These are phyloP conservation scores for Eulacestoma nigropectus DNA, from an alignment of 2,113 vertebrate genomes.

Conservation along the genomic window DNA sequence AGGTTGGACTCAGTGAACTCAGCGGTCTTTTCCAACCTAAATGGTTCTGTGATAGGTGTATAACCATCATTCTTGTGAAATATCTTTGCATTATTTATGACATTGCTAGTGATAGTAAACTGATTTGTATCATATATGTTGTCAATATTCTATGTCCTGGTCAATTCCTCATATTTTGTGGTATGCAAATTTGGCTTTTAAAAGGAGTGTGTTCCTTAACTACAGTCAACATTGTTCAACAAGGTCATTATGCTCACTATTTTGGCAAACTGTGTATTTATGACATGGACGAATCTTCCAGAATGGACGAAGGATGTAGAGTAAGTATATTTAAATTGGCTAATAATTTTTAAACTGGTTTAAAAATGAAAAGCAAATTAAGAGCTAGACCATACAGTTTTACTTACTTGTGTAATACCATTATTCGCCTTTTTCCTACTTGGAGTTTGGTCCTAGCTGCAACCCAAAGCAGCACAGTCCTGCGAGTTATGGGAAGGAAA, in stretches of 20 bases:
- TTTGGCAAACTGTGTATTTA: conserved; percentile 92
- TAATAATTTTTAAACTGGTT: neutral
- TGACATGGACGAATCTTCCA: conserved; percentile 76
- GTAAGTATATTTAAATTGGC: conserved; percentile 76
- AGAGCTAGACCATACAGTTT: neutral
- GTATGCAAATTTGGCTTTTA: neutral
- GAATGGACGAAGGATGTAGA: conserved; percentile 87
- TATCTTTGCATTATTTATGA: neutral
- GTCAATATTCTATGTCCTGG: neutral
- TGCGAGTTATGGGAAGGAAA: neutral
- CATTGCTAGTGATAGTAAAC: neutral
- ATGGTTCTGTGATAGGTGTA: neutral
- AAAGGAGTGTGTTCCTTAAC: conserved; percentile 78
- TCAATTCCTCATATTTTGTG: neutral
- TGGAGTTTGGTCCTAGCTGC: neutral
- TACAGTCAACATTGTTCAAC: conserved; percentile 80
- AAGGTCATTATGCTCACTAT: conserved; percentile 95
- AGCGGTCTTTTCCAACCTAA: neutral
- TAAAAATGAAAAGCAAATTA: neutral
- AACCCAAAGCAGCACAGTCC: neutral
- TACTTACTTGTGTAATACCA: neutral
- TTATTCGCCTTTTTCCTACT: neutral
- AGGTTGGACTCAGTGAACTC: neutral
- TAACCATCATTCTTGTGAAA: neutral
- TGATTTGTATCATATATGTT: neutral